A percentile compares a stretch with the other conserved stretches of the same genome.
Evolutionary conservation across 92 coral and sea anemone genomes (phyloP).

Genomic region (Zoanthus sociatus): DNA sequence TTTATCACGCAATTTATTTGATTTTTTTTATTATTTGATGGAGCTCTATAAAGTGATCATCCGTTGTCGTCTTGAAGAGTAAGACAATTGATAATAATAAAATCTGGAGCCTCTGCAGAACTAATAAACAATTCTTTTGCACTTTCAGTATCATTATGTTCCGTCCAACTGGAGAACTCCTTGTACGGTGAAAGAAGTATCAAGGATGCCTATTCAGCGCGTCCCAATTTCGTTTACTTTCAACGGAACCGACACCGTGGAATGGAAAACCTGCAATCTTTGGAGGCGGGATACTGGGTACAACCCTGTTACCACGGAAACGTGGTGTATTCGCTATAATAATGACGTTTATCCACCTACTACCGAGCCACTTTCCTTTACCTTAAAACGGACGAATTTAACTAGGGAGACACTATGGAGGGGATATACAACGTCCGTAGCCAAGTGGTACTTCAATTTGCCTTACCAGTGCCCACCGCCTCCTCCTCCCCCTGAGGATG

Average conservation of each 20-base stretch:
- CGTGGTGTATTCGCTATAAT: constrained; percentile 7
- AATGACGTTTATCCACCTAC: constrained; percentile 9
- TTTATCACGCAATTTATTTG: neutral
- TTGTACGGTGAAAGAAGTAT: neutral
- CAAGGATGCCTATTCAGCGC: constrained; percentile 11
- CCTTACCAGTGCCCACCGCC: neutral
- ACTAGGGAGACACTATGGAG: constrained; percentile 29
- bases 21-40: neutral
- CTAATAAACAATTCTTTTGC: neutral
- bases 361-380: constrained; percentile 16
- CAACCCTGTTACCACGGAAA: constrained; percentile 21
- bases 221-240: constrained; percentile 2
- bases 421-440: constrained; percentile 15
- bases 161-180: constrained; percentile 25
- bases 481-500: neutral
- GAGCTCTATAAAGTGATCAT: neutral
- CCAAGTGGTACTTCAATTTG: neutral
- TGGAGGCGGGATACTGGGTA: constrained; percentile 32
- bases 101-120: neutral
- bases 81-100: too few relatives aligned
- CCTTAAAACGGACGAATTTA: neutral
- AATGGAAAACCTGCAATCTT: neutral
- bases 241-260: constrained; percentile 28
- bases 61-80: too few relatives aligned
- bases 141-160: neutral